Percentiles rank a stretch among this genome's conserved stretches.
phyloP scores from a whole-genome alignment of 2,113 vertebrate genomes.

The Cyanocitta stelleri region DNA sequence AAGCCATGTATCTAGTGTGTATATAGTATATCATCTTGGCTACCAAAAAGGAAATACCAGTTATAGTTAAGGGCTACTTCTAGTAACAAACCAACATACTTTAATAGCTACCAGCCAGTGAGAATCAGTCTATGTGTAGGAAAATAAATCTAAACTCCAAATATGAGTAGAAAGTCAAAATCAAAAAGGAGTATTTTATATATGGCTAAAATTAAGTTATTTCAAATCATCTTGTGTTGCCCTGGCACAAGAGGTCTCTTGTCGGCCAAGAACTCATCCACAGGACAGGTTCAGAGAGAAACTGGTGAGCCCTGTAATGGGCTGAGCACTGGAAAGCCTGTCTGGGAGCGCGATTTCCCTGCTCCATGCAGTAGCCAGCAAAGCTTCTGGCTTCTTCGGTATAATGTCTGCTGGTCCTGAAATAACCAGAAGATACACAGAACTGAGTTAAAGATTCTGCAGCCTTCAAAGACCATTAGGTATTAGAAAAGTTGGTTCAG shows the following conservation, averaged over 20 bases:
- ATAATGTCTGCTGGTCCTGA: not conserved
- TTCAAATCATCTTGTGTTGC: not conserved
- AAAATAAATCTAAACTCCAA: not conserved
- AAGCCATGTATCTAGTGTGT: not conserved
- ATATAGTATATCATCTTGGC: not conserved
- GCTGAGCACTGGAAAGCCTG: not conserved
- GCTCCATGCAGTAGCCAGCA: not conserved
- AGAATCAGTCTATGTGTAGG: not conserved
- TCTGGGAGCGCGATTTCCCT: not conserved
- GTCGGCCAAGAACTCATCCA: not conserved
- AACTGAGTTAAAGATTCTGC: not conserved
- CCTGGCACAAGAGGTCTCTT: not conserved
- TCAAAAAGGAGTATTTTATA: not conserved
- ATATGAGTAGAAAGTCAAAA: not conserved
- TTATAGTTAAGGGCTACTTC: not conserved
- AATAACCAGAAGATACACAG: not conserved
- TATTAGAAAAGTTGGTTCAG: not conserved
- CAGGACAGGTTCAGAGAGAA: not conserved
- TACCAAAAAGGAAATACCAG: not conserved
- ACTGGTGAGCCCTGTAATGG: accelerated
- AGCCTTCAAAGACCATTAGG: not conserved
- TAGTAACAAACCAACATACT: not conserved
- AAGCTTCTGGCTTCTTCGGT: not conserved
- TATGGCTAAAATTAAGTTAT: not conserved
- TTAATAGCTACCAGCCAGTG: not conserved